These are phyloP conservation scores for Orthosia gothica DNA, from an alignment of 2,888 invertebrate species.

Conservation along the genomic window DNA sequence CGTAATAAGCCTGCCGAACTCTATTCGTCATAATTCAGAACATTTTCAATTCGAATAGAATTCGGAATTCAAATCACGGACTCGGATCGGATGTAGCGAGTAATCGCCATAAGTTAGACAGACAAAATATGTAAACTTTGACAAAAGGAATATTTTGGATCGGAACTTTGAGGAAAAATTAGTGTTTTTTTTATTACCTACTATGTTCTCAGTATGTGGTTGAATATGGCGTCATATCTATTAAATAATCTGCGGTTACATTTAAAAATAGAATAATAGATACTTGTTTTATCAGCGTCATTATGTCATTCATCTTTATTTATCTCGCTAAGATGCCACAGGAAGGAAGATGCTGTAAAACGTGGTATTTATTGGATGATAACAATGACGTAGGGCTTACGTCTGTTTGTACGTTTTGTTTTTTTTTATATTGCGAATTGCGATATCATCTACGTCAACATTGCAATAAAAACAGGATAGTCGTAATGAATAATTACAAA, in stretches of 20 bases:
- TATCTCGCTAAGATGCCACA: constrained; percentile 3
- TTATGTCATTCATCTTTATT: constrained; percentile 14
- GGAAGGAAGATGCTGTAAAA: constrained; percentile 28
- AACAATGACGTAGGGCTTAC: constrained; percentile 33
- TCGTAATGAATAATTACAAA: constrained; percentile 7
- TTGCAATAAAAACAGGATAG: constrained; percentile 16
- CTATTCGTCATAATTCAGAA: no score
- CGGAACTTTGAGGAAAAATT: constrained; percentile 4
- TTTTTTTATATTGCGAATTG: constrained; percentile 2
- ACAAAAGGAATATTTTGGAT: background rate
- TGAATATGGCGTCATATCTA: constrained; percentile 1
- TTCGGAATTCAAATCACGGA: no score
- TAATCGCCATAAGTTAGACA: no score
- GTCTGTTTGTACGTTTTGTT: constrained; percentile 17
- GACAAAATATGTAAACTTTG: no score
- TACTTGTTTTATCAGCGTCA: constrained; percentile 8
- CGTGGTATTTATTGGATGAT: constrained; percentile 43
- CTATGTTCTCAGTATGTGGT: background rate
- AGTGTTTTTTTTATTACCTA: background rate
- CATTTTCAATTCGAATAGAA: no score
- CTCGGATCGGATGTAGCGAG: no score
- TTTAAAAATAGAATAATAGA: constrained; percentile 2
- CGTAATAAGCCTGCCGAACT: no score
- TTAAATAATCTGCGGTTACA: background rate
- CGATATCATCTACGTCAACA: constrained; percentile 29